Base-by-base conservation (phyloP, 2,888 invertebrate genomes). In the Atethmia centrago region DNA sequence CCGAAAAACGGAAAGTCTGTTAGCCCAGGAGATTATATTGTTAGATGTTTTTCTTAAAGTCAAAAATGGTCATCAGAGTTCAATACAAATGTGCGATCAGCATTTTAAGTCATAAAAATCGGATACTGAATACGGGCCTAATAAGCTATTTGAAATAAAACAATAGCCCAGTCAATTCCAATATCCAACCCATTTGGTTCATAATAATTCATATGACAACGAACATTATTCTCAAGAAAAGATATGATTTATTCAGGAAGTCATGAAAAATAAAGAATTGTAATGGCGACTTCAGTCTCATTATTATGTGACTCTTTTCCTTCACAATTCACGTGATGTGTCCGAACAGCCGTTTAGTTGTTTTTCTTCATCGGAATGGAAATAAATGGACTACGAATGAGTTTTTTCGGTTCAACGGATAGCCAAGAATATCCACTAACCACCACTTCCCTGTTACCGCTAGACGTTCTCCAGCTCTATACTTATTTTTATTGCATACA, bases 351-450 rank as follows among this genome's bases (percentile, higher is more conserved):
- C 78, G 72, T 49, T 12, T 59, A 7, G n/a, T 53, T 53, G 56
- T 51, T 68, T 77, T 80, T 77, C 58, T 49, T 56, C 47, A 36
- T 67, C 10, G 59, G 36, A 58, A 64, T 75, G 81, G 64, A 70
- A 73, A 71, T 61, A 73, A 77, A 72, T 72, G 67, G 14, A 59
- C 45, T 47, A 25, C 31, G 31, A 69, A 25, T 42, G 10, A 19
- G 4, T 69, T 79, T 67, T 63, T 80, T 69, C 45, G 21, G 36
- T 47, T 64, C 69, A 67, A 49, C 31, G 49, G 16, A 51, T 42
- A 28, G 51, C 16, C 51, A 45, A 69, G n/a, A 59, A 56, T 63
- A 72, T 36, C 1, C 4, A 49, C 16, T 19, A 36, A 21, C n/a
- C 55, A 66, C 45, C 14, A 36, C 9, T 80, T 70, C 74, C 47